phyloP scores from a whole-genome alignment of 2,113 vertebrate species.

The Chaetops frenatus region DNA sequence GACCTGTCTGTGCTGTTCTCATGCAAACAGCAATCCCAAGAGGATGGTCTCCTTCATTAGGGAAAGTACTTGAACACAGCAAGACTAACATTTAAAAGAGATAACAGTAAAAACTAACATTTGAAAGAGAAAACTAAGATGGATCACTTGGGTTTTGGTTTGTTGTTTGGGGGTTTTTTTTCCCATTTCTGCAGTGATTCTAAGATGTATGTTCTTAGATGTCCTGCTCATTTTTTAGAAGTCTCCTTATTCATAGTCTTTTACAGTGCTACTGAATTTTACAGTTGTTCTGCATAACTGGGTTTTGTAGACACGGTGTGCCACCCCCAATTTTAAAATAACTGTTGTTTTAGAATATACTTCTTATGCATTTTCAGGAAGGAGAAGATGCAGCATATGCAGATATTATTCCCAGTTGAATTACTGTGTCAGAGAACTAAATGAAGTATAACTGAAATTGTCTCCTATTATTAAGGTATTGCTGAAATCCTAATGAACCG shows the following conservation, averaged over 20 bases:
- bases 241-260: background rate
- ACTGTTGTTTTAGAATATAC: background rate
- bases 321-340: background rate
- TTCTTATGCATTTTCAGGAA: constrained; percentile 3
- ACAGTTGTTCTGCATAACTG: background rate
- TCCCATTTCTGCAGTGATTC: background rate
- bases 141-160: background rate
- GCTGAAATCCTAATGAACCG: constrained; percentile 88
- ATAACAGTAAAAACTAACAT: background rate
- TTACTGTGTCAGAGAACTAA: constrained; percentile 30
- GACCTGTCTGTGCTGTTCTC: background rate
- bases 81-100: no score
- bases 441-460: constrained; percentile 44
- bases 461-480: constrained; percentile 70
- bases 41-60: background rate
- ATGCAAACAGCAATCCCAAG: background rate
- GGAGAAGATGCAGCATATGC: background rate
- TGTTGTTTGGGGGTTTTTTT: background rate
- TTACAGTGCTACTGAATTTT: background rate
- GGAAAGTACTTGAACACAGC: background rate
- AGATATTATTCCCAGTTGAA: constrained; percentile 10
- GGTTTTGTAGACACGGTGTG: background rate
- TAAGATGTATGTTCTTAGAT: background rate
- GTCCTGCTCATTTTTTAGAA: background rate
- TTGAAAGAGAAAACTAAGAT: background rate